Percentiles rank a stretch among this genome's conserved stretches.
Conservation (phyloP, 2,888 invertebrate species). For the Antheraea assamensis region DNA sequence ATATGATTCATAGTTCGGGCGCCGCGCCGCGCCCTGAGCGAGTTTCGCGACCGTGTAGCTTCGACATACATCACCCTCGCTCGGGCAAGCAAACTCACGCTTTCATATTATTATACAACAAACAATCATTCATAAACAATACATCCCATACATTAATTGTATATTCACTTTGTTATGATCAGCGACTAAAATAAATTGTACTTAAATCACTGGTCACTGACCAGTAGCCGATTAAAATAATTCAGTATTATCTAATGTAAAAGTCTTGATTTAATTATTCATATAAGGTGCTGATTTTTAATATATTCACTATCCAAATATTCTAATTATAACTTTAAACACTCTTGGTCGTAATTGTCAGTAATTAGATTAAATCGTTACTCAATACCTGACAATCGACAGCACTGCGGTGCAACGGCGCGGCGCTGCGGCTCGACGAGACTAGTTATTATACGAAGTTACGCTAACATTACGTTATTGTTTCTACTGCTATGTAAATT, state of each 20-base stretch:
- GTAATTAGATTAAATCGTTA: conserved; percentile 39
- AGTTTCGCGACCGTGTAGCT: not conserved
- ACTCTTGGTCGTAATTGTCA: conserved; percentile 6
- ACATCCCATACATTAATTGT: conserved; percentile 39
- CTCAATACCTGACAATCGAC: conserved; percentile 45
- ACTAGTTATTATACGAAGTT: conserved; percentile 38
- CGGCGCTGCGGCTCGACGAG: conserved; percentile 25
- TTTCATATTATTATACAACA: conserved; percentile 40
- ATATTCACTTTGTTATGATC: conserved; percentile 23
- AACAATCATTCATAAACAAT: conserved; percentile 70
- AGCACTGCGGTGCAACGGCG: conserved; percentile 26
- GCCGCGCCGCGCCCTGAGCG: conserved; percentile 26
- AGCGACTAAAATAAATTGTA: not conserved
- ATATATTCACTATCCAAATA: conserved; percentile 15
- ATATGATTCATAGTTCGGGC: conserved; percentile 41
- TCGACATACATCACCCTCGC: conserved; percentile 30
- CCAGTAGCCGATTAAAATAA: not conserved
- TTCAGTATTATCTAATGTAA: not conserved
- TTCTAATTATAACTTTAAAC: conserved; percentile 2
- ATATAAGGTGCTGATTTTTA: not conserved
- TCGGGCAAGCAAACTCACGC: conserved; percentile 38
- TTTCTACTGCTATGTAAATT: conserved; percentile 19
- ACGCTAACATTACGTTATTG: conserved; percentile 42
- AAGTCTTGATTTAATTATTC: not conserved
- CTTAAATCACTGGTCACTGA: not conserved